phyloP scores from a whole-genome alignment of 2,888 invertebrate genomes.

The Melieria omissa region DNA sequence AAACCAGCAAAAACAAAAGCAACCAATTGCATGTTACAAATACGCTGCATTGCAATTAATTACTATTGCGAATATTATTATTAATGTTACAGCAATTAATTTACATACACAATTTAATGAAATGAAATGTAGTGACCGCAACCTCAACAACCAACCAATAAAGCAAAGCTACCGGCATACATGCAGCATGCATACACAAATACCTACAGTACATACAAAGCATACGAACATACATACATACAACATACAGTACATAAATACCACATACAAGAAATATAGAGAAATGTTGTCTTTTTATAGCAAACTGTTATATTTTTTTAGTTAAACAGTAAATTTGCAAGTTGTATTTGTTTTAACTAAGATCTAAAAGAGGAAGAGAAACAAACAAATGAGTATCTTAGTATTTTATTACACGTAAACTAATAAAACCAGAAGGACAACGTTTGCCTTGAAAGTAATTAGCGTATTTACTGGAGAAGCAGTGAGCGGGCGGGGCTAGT shows the following conservation, averaged over 20 bases:
- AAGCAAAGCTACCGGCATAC: slow-evolving; percentile 32
- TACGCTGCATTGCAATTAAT: slow-evolving; percentile 25
- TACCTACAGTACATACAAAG: slow-evolving; percentile 35
- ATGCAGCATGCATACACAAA: slow-evolving; percentile 37
- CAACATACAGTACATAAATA: slow-evolving; percentile 21
- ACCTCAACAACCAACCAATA: slow-evolving; percentile 35
- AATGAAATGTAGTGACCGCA: slow-evolving; percentile 27
- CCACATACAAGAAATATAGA: slow-evolving; percentile 20
- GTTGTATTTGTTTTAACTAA: slow-evolving; percentile 57
- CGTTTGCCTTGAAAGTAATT: slow-evolving; percentile 60
- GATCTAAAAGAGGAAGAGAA: slow-evolving; percentile 44
- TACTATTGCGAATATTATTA: slow-evolving; percentile 25
- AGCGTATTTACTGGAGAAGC: no score
- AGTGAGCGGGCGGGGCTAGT: no score
- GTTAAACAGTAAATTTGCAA: slow-evolving; percentile 56
- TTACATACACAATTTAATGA: slow-evolving; percentile 15
- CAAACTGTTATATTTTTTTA: slow-evolving; percentile 46
- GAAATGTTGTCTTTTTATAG: slow-evolving; percentile 51
- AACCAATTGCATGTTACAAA: slow-evolving; percentile 32
- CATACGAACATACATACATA: slow-evolving; percentile 47
- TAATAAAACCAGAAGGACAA: slow-evolving; percentile 66
- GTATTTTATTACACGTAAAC: slow-evolving; percentile 67
- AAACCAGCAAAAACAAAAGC: slow-evolving; percentile 24
- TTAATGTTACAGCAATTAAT: slow-evolving; percentile 29
- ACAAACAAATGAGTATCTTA: slow-evolving; percentile 59